Evolutionary conservation across 2,888 invertebrate species (phyloP), one percentile per base, ranked within the genome.

Genomic region (Herminia tarsipennalis): DNA sequence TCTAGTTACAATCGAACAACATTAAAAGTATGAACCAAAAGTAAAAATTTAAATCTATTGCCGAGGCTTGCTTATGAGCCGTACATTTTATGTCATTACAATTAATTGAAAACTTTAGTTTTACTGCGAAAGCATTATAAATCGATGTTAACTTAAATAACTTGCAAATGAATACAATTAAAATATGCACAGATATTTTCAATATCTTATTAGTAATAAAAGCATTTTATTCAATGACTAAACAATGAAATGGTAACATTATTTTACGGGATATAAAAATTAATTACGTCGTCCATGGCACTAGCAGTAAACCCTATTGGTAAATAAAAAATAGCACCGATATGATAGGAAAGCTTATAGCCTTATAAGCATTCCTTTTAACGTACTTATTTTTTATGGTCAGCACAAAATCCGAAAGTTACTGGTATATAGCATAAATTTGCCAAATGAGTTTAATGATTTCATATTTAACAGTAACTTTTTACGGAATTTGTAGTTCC

Each of bases 171-270:
- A 47, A 28, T 59, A 45, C 36, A 56, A 49, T 63, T 63, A 52
- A 46, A 48, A 58, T 70, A 69, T 65, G 62, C 58, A 73, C 65
- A 67, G 65, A 73, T 58, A 64, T 63, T 60, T 68, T 51, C 41
- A 60, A 64, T 65, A 53, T 56, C 62, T 56, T 58, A 65, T 53
- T 64, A 59, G 52, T 74, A 66, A 50, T 60, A 63, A 52, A 75
- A 73, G 70, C 70, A 50, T 61, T 68, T 53, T 57, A 54, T 10
- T 46, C 57, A 54, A 53, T 63, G 47, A 58, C 60, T 56, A 60
- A 56, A 58, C 52, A 46, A 59, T 38, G 53, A 55, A 65, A 69
- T 77, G 76, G 76, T 77, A 77, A 77, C 76, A 60, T 70, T 39
- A 40, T 45, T 16, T 13, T 66, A 70, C 37, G 48, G 48, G 53